Percentiles rank a stretch among this genome's conserved stretches.
Conservation (phyloP, 2,888 invertebrate genomes). For the Hirtodrosophila histrioides region DNA sequence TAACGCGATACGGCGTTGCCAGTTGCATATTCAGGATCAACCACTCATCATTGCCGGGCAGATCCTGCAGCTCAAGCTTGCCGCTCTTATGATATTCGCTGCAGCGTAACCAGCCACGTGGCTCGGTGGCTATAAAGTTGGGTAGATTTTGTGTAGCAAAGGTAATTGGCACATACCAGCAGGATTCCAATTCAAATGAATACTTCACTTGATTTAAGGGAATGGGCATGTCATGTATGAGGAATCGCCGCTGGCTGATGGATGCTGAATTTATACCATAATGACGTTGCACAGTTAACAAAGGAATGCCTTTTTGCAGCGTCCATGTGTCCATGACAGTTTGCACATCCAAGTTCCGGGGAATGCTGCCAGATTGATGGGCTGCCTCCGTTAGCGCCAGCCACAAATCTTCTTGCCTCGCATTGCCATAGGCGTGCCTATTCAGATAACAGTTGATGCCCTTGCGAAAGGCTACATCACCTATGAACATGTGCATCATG, state of each 20-base stretch:
- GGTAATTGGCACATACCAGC: slow-evolving; percentile 88
- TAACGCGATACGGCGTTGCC: slow-evolving; percentile 89
- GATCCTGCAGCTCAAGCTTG: slow-evolving; percentile 52
- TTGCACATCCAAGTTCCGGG: slow-evolving; percentile 87
- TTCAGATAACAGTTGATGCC: slow-evolving; percentile 88
- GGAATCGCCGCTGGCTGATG: slow-evolving; percentile 86
- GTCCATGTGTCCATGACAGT: slow-evolving; percentile 95
- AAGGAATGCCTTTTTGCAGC: slow-evolving; percentile 91
- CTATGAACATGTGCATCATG: slow-evolving; percentile 96
- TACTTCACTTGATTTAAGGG: neutral
- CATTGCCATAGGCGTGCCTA: slow-evolving; percentile 88
- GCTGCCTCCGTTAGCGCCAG: slow-evolving; percentile 87
- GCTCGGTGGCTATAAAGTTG: slow-evolving; percentile 85
- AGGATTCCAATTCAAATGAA: slow-evolving; percentile 51
- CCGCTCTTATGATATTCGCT: slow-evolving; percentile 15
- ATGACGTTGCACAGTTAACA: slow-evolving; percentile 87
- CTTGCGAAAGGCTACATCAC: slow-evolving; percentile 88
- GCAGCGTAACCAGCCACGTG: slow-evolving; percentile 86
- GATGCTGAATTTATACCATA: slow-evolving; percentile 85
- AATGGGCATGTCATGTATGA: slow-evolving; percentile 40
- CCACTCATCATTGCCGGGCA: slow-evolving; percentile 86
- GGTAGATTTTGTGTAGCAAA: slow-evolving; percentile 85
- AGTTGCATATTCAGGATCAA: slow-evolving; percentile 90
- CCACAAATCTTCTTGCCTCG: slow-evolving; percentile 94
- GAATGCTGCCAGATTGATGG: slow-evolving; percentile 85